Base-by-base conservation (phyloP, 1,140 invertebrate genomes). In the Archivesica marissinica region DNA sequence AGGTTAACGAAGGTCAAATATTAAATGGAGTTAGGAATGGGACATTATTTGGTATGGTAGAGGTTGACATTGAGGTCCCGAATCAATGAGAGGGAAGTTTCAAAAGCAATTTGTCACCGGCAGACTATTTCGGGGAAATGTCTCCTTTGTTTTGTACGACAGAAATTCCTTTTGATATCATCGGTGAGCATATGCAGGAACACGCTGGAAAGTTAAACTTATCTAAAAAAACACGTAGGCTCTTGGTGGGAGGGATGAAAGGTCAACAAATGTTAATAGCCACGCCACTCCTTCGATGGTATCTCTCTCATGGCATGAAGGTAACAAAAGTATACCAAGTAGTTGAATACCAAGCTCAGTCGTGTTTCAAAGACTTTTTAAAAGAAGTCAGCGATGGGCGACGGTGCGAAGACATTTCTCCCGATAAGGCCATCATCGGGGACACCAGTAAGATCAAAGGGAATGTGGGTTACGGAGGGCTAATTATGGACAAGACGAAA, bases 261-360 rank as follows among this genome's bases (percentile, higher is more conserved):
- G 86, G 54, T 0, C 38, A 87, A 28, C 72, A 75, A 23, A 77
- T 87, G 38, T 41, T 85, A 7, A 41, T 87, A 20, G 35, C 59
- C 17, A 86, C 79, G 0, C 85, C 85, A 0, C 56, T 80, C n/a
- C 61, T 87, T 13, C 38, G 54, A 70, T 87, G 80, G 74, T 88
- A 88, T 39, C 25, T 84, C 28, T 47, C 85, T 44, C 85, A 88
- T 72, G 85, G 85, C 17, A 35, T 85, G 0, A 13, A 15, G 17
- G 70, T 87, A 23, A 81, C 80, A 6, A 44, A 80, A 15, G 75
- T 89, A 20, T 68, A 85, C 15, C 85, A 89, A 72, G 78, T 88
- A 0, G 39, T 89, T 9, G 86, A 89, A 79, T 89, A 84, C 66
- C 25, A 20, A 9, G 68, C 50, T 15, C 47, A 61, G 20, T 9